Percentiles rank a stretch among this genome's conserved stretches.
Evolutionary conservation across 2,113 vertebrate species (phyloP).

Genomic region (Seriola rivoliana): DNA sequence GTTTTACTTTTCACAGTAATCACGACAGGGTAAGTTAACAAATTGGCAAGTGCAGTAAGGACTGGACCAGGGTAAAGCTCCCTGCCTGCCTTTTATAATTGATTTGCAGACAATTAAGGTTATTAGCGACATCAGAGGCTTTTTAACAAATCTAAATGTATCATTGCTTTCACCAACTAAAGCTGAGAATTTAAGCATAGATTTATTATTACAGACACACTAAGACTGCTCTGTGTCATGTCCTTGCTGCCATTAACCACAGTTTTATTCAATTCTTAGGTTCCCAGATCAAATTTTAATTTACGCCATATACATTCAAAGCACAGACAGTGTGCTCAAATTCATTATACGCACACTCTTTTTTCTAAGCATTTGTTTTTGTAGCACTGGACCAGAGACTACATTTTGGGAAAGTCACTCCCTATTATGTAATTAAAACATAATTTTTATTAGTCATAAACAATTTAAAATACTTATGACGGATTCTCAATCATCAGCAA

Average conservation of each 20-base stretch:
- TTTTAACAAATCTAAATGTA: not conserved
- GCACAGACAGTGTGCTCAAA: not conserved
- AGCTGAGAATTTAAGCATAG: not conserved
- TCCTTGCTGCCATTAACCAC: not conserved
- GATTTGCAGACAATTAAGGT: constrained; percentile 2
- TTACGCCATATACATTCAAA: constrained; percentile 1
- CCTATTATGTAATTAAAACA: not conserved
- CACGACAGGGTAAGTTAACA: not conserved
- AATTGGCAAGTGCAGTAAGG: not conserved
- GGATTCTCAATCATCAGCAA: not conserved
- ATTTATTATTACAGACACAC: not conserved
- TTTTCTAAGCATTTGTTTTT: not conserved
- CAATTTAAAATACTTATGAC: not conserved
- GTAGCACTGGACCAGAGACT: not conserved
- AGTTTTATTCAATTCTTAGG: not conserved
- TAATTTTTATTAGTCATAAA: not conserved
- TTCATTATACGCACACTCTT: constrained; percentile 1
- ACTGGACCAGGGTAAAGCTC: not conserved
- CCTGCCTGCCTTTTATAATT: constrained; percentile 3
- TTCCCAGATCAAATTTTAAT: not conserved
- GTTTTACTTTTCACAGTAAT: constrained; percentile 10
- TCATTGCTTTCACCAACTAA: not conserved
- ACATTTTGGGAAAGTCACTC: not conserved
- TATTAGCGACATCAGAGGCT: not conserved
- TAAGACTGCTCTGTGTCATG: not conserved